These are phyloP conservation scores for Antechinus flavipes DNA, from an alignment of 2,113 vertebrate genomes.

Conservation along the genomic window DNA sequence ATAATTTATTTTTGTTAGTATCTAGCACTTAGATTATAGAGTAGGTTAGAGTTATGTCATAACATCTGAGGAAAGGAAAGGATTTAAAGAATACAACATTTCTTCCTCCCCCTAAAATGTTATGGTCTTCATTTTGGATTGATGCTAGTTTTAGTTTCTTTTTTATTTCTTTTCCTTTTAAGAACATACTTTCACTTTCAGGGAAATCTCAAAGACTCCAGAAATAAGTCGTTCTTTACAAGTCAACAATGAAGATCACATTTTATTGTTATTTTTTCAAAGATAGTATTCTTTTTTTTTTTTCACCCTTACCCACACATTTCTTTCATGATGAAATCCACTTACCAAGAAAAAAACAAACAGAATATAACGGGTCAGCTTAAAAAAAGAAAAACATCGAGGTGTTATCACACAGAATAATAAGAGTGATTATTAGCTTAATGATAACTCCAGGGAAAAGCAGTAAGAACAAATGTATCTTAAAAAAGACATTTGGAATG, in stretches of 20 bases:
- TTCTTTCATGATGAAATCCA: conserved; percentile 65
- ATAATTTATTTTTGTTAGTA: conserved; percentile 60
- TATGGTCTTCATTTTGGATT: not conserved
- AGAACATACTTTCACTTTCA: conserved; percentile 48
- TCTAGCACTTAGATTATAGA: conserved; percentile 37
- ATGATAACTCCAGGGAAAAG: conserved; percentile 50
- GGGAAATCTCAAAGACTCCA: conserved; percentile 57
- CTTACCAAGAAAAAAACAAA: conserved; percentile 68
- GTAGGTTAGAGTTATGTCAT: conserved; percentile 28
- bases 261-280: conserved; percentile 34
- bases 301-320: conserved; percentile 22
- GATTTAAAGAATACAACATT: conserved; percentile 34
- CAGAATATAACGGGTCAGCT: conserved; percentile 43
- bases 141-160: conserved; percentile 42
- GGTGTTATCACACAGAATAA: conserved; percentile 57
- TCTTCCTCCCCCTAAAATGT: conserved; percentile 53
- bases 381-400: conserved; percentile 56
- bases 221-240: conserved; percentile 51
- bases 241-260: conserved; percentile 38
- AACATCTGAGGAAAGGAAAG: conserved; percentile 29
- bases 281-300: conserved; percentile 71
- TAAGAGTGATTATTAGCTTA: conserved; percentile 66
- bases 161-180: conserved; percentile 58
- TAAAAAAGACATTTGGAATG: not conserved
- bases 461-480: not conserved